phyloP scores from a whole-genome alignment of 2,113 vertebrate species.

The Nicator chloris region DNA sequence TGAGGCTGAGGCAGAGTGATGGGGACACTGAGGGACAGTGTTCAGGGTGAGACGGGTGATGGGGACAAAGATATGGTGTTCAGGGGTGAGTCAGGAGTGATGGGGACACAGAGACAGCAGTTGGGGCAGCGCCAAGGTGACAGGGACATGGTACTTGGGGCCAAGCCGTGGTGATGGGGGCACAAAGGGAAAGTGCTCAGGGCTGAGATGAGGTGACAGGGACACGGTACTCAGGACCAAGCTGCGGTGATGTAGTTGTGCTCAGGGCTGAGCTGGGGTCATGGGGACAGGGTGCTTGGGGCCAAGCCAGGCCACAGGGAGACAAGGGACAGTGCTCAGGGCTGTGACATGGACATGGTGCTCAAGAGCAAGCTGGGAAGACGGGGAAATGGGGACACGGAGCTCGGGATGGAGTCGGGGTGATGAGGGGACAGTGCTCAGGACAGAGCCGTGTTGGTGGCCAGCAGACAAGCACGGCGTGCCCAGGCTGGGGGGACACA shows the following conservation, averaged over 20 bases:
- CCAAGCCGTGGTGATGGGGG: not conserved
- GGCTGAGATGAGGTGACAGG: not conserved
- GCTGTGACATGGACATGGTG: not conserved
- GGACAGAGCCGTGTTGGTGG: not conserved
- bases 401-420: not conserved
- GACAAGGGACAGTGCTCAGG: not conserved
- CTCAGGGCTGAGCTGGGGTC: not conserved
- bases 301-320: not conserved
- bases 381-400: not conserved
- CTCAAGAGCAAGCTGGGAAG: not conserved
- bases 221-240: not conserved
- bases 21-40: not conserved
- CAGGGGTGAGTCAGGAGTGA: not conserved
- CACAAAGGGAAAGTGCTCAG: not conserved
- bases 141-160: not conserved
- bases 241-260: not conserved
- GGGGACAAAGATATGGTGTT: not conserved
- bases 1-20: not conserved
- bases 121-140: rapidly evolving
- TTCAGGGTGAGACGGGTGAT: not conserved
- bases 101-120: not conserved
- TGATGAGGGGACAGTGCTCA: not conserved
- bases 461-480: rapidly evolving
- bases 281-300: not conserved
- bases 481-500: not conserved